Evolutionary conservation across 2,113 vertebrate genomes (phyloP), one percentile per base, ranked within the genome.

Genomic region (Halcyon malimbica): DNA sequence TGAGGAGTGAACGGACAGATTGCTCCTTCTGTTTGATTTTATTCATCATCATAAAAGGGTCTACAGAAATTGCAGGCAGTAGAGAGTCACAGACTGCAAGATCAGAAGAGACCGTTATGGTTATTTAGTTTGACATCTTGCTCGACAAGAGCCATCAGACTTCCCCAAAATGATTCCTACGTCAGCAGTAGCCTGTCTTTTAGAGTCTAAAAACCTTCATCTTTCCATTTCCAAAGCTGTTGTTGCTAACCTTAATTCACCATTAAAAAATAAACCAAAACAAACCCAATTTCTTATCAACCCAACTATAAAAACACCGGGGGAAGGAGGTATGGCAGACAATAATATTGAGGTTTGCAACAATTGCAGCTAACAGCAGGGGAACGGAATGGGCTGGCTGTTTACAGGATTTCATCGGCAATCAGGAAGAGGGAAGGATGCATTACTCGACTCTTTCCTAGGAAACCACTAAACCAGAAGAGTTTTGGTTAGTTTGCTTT

Each of bases 101-200:
- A 91, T 46, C 87, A 77, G 50, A 78, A 83, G 77, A 85, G 59
- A 79, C 19, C 1, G 3, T 76, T 90, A 91, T 0, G 16, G n/a
- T 94, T 90, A 94, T 87, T 87, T 65, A 82, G 53, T 89, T 68
- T 94, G 91, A 94, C 83, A 84, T 84, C 63, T 82, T 74, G 65
- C 54, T 89, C 62, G 85, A 26, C 2, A 10, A 41, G 80, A 53
- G 71, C 54, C 53, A 91, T 41, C 65, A 80, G 53, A 83, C 31
- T 76, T 93, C 60, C 59, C 23, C 3, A 5, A 79, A 64, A 91
- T 37, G 13, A 87, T 65, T 93, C 48, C 53, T 84, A 29, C 44
- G 83, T 82, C 69, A 79, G 44, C 37, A 16, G 83, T 19, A 60
- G 42, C 35, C 39, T 8, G 24, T 62, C 39, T 82, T 51, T 54